Conservation (phyloP, 2,113 vertebrate genomes). For the Morphnarchus princeps region DNA sequence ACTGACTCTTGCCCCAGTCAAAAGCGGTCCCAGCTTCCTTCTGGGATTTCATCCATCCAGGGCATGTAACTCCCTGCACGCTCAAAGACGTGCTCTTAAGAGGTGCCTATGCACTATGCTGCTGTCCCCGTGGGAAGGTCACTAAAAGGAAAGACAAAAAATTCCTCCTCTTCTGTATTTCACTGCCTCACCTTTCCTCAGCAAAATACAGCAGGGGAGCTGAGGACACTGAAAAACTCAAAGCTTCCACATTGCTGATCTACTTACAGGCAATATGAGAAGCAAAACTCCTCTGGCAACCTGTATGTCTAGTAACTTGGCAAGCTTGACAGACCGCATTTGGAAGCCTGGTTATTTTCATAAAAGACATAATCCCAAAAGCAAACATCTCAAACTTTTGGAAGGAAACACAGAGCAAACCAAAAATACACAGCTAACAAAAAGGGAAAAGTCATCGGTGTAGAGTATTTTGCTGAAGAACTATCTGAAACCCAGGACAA, state of each 20-base stretch:
- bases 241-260: background rate
- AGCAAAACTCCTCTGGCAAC: constrained; percentile 18
- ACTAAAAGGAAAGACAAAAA: background rate
- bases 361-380: background rate
- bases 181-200: background rate
- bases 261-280: background rate
- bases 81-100: background rate
- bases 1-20: background rate
- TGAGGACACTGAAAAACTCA: background rate
- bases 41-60: background rate
- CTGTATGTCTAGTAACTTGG: background rate
- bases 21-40: background rate
- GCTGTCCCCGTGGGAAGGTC: background rate
- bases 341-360: constrained; percentile 23
- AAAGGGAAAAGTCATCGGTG: background rate
- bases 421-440: background rate
- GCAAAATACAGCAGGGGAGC: background rate
- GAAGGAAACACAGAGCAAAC: background rate
- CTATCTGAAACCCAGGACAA: background rate
- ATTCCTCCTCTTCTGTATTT: background rate
- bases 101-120: background rate
- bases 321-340: background rate
- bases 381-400: background rate
- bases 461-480: background rate
- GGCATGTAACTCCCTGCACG: background rate